Base-by-base conservation (phyloP, 2,797 vertebrate species). In the Phylloscopus collybita region DNA sequence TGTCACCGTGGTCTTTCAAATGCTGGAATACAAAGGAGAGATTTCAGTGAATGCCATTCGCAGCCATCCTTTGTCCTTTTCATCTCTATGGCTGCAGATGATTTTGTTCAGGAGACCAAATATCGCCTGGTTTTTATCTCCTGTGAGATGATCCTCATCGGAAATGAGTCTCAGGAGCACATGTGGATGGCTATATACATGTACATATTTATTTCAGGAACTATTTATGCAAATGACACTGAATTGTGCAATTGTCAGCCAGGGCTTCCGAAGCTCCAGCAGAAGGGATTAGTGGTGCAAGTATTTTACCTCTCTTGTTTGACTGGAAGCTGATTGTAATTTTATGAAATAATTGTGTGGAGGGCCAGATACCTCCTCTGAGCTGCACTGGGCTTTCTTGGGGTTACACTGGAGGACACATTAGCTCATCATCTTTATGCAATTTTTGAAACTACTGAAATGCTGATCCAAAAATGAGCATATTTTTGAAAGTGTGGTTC, bases 71-170 rank as follows among this genome's bases (percentile, higher is more conserved):
- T 93, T 94, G 96, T 96, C 93, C 92, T 95, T 96, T 96, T 97
- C 95, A 93, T 95, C 88, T 95, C 92, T 36, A 25, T 0, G 11
- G 65, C 93, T 92, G 69, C 96, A 96, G 69, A 89, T 93, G 81
- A 95, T 97, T 97, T 90, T 93, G 65, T 93, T 94, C 92, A 93
- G 91, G 69, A 86, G 84, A 59, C 79, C 88, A 88, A 94, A 87
- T 74, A 49, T 96, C 0, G 92, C 91, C 95, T 97, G 95, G 9
- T 88, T 96, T 96, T 95, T 95, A 97, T 96, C 96, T 96, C 84
- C 93, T 96, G 84, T 90, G 95, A 83, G 91, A 96, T 95, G 94
- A 94, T 96, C 94, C 81, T 71, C 54, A 59, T 96, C 72, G 75
- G 94, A 97, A 96, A 96, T 92, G 87, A 95, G 91, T 38, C 91